These are phyloP conservation scores for Luffia ferchaultella DNA, from an alignment of 2,888 invertebrate genomes.

Conservation along the genomic window DNA sequence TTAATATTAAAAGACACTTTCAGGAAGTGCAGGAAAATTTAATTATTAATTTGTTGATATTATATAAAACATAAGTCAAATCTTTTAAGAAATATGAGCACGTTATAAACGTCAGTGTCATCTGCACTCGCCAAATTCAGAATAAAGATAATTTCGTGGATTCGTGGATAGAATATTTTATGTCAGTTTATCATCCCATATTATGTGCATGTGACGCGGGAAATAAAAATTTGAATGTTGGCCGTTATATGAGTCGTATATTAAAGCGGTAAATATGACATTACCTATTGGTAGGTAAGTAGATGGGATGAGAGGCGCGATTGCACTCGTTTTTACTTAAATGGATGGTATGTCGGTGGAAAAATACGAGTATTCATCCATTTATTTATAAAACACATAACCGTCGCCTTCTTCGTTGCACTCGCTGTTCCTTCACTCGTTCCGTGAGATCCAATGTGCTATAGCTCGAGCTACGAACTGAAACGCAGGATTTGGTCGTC, in stretches of 20 bases:
- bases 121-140: not conserved
- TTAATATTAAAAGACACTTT: too few relatives aligned
- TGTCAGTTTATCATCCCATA: not conserved
- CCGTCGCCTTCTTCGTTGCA: constrained; percentile 32
- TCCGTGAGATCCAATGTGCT: constrained; percentile 19
- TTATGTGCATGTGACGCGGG: not conserved
- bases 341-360: constrained; percentile 47
- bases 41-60: too few relatives aligned
- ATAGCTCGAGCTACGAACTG: constrained; percentile 42
- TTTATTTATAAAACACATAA: constrained; percentile 60
- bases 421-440: constrained; percentile 18
- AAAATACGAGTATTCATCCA: constrained; percentile 51
- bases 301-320: constrained; percentile 15
- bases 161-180: not conserved
- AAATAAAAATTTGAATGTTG: not conserved
- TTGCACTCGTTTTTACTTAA: constrained; percentile 36
- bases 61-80: too few relatives aligned
- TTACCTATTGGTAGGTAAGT: not conserved
- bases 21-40: too few relatives aligned
- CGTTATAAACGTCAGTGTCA: not conserved
- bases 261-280: not conserved
- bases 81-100: not conserved
- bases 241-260: not conserved
- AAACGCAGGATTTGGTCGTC: constrained; percentile 46
- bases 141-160: not conserved